These are phyloP conservation scores for Lipophrys pholis DNA, from an alignment of 2,113 vertebrate genomes.

Conservation along the genomic window DNA sequence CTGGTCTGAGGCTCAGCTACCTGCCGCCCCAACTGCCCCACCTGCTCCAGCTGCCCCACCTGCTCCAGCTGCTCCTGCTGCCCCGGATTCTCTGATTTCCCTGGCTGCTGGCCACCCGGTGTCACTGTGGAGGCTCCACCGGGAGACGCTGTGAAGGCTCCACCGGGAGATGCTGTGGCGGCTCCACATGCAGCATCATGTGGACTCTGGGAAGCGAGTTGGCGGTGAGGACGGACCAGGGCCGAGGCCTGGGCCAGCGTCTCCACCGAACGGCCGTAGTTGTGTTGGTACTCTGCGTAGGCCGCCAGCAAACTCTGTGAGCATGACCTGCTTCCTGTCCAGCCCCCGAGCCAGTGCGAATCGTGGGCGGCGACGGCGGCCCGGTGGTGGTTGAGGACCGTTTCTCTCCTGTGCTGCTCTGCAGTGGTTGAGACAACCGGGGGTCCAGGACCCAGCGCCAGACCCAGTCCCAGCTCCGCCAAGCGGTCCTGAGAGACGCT, in stretches of 20 bases:
- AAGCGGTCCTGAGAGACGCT: slow-evolving; percentile 90
- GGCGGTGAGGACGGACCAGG: slow-evolving; percentile 75
- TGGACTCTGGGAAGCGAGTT: slow-evolving; percentile 42
- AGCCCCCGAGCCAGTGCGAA: slow-evolving; percentile 58
- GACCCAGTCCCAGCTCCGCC: slow-evolving; percentile 69
- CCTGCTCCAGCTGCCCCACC: no score
- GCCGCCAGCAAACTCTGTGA: slow-evolving; percentile 87
- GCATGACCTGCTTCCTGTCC: slow-evolving; percentile 77
- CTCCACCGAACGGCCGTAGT: slow-evolving; percentile 87
- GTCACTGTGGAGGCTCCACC: slow-evolving; percentile 40
- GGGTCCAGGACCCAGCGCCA: slow-evolving; percentile 41
- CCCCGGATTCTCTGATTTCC: no score
- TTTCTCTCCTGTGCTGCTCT: slow-evolving; percentile 78
- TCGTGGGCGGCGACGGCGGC: slow-evolving; percentile 63
- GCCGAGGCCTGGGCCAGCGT: slow-evolving; percentile 83
- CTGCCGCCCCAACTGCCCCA: slow-evolving; percentile 76
- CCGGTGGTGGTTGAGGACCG: slow-evolving; percentile 82
- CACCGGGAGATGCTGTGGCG: no score
- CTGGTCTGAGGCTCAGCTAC: slow-evolving; percentile 82
- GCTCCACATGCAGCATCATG: no score
- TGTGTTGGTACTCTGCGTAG: slow-evolving; percentile 77
- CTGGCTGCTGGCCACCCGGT: slow-evolving; percentile 61
- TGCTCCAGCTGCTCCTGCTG: no score
- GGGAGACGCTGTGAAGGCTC: no score
- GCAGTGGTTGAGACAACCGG: neutral